Evolutionary conservation across 2,888 invertebrate species (phyloP), one percentile per base, ranked within the genome.

Genomic region (Baronia brevicornis): DNA sequence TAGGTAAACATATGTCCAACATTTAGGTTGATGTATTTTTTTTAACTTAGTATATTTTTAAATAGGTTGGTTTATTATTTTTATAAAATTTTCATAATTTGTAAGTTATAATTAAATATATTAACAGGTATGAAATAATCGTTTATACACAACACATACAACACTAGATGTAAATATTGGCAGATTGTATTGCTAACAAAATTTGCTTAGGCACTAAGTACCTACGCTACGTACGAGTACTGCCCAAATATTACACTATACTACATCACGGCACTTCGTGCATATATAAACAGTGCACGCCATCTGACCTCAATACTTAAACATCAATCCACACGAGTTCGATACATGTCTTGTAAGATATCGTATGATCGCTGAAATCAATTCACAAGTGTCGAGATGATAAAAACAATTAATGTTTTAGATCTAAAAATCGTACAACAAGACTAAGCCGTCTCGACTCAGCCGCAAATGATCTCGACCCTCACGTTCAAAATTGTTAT

Each of bases 241-340:
- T 61, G 51, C 45, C 56, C 64, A 73, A 74, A 73, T 66, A 72
- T 73, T 73, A 60, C 64, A 62, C 51, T 43, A 59, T 55, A 62
- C 64, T 57, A 51, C 60, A 51, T 49, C 55, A 47, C 39, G 51
- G 52, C 50, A 60, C 58, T 61, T 54, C 56, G 63, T 59, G 60
- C 49, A 55, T 63, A 52, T 56, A 57, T 60, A 68, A 60, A 61
- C 61, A 60, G 60, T 57, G 57, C 60, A 60, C 48, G 54, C 63
- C 67, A 68, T 66, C 47, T 72, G 77, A 73, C 77, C 77, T 67
- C 70, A 72, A 72, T 75, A 54, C 59, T 54, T 51, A 54, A 56
- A 64, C 63, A 63, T 64, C 58, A 70, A 72, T 71, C 64, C 61
- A 62, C 58, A 62, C 53, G 51, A 52, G 50, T 51, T 53, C 35